phyloP scores from a whole-genome alignment of 1,140 invertebrate genomes.

The Drosophila melanica region DNA sequence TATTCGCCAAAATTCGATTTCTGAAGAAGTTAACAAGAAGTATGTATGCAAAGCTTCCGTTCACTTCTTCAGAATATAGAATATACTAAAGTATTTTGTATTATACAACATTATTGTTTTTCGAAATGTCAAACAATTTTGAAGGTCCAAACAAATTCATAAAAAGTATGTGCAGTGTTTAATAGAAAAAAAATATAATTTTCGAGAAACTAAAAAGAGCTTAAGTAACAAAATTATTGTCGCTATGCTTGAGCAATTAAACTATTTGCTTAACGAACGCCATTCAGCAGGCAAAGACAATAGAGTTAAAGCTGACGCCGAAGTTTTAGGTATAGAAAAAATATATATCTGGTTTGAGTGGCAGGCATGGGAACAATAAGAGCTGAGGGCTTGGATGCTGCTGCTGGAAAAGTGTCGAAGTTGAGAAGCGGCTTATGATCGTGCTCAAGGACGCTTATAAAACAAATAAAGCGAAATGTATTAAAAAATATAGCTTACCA shows the following conservation, averaged over 20 bases:
- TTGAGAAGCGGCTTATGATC: constrained; percentile 41
- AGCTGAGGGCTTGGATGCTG: constrained; percentile 41
- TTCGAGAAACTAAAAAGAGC: constrained; percentile 7
- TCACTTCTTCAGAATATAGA: background rate
- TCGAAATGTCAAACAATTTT: background rate
- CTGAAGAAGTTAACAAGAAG: no score
- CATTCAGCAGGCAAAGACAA: constrained; percentile 15
- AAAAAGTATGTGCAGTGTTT: constrained; percentile 6
- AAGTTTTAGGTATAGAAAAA: background rate
- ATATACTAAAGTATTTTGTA: background rate
- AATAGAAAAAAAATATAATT: constrained; percentile 4
- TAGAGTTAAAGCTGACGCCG: background rate
- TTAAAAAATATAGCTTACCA: constrained; percentile 77
- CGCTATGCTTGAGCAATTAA: constrained; percentile 57
- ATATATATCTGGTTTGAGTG: constrained; percentile 8
- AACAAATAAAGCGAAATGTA: constrained; percentile 80
- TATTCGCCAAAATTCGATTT: no score
- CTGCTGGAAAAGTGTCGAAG: constrained; percentile 71
- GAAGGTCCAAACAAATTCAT: background rate
- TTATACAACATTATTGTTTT: background rate
- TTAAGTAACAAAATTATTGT: constrained; percentile 21
- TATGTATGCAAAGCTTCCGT: no score
- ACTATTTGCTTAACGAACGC: constrained; percentile 57
- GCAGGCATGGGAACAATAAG: constrained; percentile 63
- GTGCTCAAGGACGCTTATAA: constrained; percentile 75